Conservation (phyloP, 2,113 vertebrate genomes). For the Caloenas nicobarica region DNA sequence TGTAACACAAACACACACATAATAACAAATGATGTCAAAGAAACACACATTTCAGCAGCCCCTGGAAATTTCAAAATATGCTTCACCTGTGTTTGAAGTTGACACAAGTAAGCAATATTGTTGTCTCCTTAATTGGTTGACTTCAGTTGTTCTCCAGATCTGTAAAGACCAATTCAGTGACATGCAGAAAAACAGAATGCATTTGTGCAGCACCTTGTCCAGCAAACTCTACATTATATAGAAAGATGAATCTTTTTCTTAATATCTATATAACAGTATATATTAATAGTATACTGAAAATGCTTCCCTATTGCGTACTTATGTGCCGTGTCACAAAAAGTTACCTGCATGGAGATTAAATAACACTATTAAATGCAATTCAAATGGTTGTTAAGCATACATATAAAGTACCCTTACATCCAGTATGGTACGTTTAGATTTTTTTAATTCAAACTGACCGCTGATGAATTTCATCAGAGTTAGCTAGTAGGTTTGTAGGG, state of each 20-base stretch:
- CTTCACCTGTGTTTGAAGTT: not conserved
- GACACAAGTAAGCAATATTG: conserved; percentile 5
- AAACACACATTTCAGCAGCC: not conserved
- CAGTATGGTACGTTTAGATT: not conserved
- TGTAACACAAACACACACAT: not conserved
- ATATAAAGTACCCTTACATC: not conserved
- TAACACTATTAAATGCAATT: conserved; percentile 7
- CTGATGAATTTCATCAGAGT: not conserved
- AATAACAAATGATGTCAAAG: not conserved
- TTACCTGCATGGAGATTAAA: conserved; percentile 10
- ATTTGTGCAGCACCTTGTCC: not conserved
- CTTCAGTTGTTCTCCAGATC: not conserved
- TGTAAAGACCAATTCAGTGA: conserved; percentile 34
- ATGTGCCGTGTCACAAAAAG: not conserved
- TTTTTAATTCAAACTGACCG: conserved; percentile 32
- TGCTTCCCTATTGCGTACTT: not conserved
- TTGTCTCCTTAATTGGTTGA: not conserved
- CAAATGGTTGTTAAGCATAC: not conserved
- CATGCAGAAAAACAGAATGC: not conserved
- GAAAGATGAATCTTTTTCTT: not conserved
- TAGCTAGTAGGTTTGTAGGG: not conserved
- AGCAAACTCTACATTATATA: not conserved
- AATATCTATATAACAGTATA: too few species aligned
- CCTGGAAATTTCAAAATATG: conserved; percentile 35
- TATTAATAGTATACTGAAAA: not conserved